These are phyloP conservation scores for Merluccius polli DNA, from an alignment of 2,797 vertebrate species.

Conservation along the genomic window DNA sequence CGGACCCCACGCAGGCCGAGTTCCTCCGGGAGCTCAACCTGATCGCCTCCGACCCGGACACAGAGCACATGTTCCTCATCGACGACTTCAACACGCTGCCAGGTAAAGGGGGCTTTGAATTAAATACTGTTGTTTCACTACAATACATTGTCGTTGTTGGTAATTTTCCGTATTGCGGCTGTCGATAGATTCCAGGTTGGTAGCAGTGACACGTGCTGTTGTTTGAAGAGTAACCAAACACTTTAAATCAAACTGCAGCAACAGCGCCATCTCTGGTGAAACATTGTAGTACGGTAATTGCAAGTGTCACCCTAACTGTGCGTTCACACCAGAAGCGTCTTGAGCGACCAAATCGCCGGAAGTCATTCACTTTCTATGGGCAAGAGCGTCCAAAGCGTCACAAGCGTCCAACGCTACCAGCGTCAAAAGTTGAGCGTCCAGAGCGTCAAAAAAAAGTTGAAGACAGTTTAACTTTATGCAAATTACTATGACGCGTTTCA, in stretches of 20 bases:
- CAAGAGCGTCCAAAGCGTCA: no score
- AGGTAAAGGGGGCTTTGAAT: constrained; percentile 60
- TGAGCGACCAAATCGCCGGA: no score
- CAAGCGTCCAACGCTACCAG: no score
- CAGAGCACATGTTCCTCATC: constrained; percentile 86
- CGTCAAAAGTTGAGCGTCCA: no score
- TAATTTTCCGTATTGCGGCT: background rate
- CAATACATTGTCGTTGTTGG: background rate
- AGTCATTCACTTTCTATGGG: no score
- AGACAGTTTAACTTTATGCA: no score
- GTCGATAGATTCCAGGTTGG: background rate
- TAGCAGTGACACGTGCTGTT: background rate
- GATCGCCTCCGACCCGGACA: constrained; percentile 87
- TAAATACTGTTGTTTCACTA: background rate
- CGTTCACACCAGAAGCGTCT: no score
- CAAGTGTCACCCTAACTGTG: no score
- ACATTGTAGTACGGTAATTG: background rate
- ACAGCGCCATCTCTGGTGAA: background rate
- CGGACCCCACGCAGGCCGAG: constrained; percentile 79
- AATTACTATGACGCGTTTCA: no score
- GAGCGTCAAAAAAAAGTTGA: no score
- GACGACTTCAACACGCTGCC: constrained; percentile 88
- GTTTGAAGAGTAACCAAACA: background rate
- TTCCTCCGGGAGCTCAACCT: constrained; percentile 84
- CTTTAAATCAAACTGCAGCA: background rate